Conservation (phyloP, 2,113 vertebrate genomes). For the Boleophthalmus pectinirostris region DNA sequence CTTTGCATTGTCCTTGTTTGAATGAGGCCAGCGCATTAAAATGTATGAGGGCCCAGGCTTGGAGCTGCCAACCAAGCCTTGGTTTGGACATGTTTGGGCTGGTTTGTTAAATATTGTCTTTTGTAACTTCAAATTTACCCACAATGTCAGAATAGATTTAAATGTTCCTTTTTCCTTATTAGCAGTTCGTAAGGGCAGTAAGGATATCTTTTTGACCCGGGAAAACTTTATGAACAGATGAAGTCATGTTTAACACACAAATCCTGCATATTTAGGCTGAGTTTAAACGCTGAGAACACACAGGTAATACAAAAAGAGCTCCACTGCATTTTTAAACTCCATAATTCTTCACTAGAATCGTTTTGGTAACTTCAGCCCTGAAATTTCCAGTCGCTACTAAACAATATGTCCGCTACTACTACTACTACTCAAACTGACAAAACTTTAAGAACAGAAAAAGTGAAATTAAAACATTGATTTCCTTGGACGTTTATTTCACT, state of each 20-base stretch:
- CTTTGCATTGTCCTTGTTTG: conserved; percentile 5
- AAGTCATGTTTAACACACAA: too few species aligned
- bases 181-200: neutral
- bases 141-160: neutral
- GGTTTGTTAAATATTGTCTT: neutral
- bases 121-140: neutral
- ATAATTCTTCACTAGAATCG: too few species aligned
- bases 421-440: neutral
- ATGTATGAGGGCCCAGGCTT: neutral
- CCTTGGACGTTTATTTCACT: conserved; percentile 3
- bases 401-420: too few species aligned
- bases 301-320: too few species aligned
- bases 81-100: neutral
- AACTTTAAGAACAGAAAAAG: neutral
- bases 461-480: neutral
- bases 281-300: too few species aligned
- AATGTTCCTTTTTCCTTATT: neutral
- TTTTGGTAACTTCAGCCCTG: too few species aligned
- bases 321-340: too few species aligned
- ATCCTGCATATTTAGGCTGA: too few species aligned
- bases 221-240: neutral
- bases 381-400: too few species aligned
- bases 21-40: neutral
- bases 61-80: neutral
- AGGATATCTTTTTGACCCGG: neutral